phyloP scores from a whole-genome alignment of 2,797 vertebrate species.

The Bradypodion pumilum region DNA sequence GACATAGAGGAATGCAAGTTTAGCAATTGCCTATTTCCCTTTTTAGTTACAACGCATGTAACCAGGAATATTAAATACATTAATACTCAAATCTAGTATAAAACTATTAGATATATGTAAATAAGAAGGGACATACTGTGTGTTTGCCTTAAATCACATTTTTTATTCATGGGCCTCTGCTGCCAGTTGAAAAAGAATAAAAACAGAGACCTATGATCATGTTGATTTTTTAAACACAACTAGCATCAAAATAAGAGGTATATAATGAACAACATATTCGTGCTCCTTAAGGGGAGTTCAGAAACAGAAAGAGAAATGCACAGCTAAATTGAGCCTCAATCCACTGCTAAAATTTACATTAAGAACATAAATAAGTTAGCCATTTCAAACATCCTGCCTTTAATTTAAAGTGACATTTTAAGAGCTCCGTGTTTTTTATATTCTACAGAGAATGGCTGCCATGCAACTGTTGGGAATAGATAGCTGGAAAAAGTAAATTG shows the following conservation, averaged over 20 bases:
- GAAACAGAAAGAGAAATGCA: slow-evolving; percentile 34
- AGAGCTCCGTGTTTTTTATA: slow-evolving; percentile 66
- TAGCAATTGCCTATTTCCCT: not conserved
- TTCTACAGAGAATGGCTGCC: slow-evolving; percentile 63
- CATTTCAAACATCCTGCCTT: slow-evolving; percentile 62
- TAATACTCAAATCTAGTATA: not conserved
- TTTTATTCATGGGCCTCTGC: not conserved
- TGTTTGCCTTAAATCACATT: not conserved
- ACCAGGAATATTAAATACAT: not conserved
- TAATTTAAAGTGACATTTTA: slow-evolving; percentile 77
- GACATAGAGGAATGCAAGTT: not conserved
- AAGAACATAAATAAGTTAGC: slow-evolving; percentile 77
- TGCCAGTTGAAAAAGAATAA: too few species aligned
- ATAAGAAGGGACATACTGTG: not conserved
- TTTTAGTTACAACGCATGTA: not conserved
- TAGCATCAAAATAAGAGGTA: not conserved
- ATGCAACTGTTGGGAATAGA: slow-evolving; percentile 55
- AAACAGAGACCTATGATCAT: too few species aligned
- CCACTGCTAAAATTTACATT: slow-evolving; percentile 70
- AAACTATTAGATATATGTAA: not conserved
- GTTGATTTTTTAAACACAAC: not conserved
- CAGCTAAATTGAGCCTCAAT: slow-evolving; percentile 60
- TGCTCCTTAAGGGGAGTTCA: not conserved
- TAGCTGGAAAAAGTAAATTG: slow-evolving; percentile 43
- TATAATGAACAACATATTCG: not conserved